phyloP scores from a whole-genome alignment of 2,797 vertebrate species.

The Phalanger gymnotis region DNA sequence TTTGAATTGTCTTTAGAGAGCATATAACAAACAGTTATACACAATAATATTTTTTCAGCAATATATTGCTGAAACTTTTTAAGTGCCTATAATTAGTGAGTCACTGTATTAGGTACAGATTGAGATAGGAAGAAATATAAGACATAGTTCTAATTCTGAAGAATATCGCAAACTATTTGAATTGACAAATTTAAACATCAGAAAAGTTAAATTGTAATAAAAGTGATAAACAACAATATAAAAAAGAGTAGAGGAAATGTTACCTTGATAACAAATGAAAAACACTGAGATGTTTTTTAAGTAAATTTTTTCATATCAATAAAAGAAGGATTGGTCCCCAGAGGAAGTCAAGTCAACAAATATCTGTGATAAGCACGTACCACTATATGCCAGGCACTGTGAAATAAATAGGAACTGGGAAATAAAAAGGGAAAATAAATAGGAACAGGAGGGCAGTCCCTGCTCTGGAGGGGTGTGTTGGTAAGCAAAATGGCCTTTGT shows the following conservation, averaged over 20 bases:
- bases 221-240: not conserved
- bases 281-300: not conserved
- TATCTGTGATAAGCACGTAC: no score
- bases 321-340: not conserved
- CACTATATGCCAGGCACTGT: not conserved
- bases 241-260: not conserved
- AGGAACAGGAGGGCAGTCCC: not conserved
- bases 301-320: not conserved
- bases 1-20: not conserved
- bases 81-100: not conserved
- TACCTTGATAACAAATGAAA: not conserved
- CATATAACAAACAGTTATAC: not conserved
- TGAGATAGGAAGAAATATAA: not conserved
- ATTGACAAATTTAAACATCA: not conserved
- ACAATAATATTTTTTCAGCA: not conserved
- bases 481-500: no score
- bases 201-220: not conserved
- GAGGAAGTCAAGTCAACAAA: not conserved
- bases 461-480: not conserved
- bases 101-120: not conserved
- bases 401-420: not conserved
- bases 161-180: not conserved
- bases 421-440: no score
- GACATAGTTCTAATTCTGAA: not conserved
- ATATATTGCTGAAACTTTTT: not conserved